phyloP scores from a whole-genome alignment of 2,888 invertebrate species.

The Spilarctia lutea region DNA sequence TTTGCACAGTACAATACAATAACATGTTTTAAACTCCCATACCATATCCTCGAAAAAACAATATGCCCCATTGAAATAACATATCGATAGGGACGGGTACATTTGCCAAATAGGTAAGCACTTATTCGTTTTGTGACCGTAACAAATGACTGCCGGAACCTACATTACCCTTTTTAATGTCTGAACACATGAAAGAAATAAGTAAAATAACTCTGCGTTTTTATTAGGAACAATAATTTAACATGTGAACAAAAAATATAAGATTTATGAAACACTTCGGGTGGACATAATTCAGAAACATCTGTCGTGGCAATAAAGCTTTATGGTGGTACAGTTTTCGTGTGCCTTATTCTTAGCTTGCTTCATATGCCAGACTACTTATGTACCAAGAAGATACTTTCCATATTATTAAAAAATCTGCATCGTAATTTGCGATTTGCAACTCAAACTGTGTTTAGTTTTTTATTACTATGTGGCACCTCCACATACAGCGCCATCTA shows the following conservation, averaged over 20 bases:
- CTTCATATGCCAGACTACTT: slow-evolving; percentile 43
- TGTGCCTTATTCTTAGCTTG: slow-evolving; percentile 44
- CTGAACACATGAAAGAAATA: slow-evolving; percentile 26
- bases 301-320: slow-evolving; percentile 72
- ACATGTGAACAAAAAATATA: slow-evolving; percentile 56
- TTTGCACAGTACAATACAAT: background rate
- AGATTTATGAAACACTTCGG: slow-evolving; percentile 66
- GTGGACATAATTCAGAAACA: slow-evolving; percentile 73
- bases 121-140: slow-evolving; percentile 19
- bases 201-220: slow-evolving; percentile 35
- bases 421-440: too few relatives aligned
- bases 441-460: too few relatives aligned
- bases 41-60: slow-evolving; percentile 11
- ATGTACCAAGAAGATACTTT: slow-evolving; percentile 9
- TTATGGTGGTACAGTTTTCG: slow-evolving; percentile 66
- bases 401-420: background rate
- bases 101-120: slow-evolving; percentile 21
- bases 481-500: too few relatives aligned
- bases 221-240: slow-evolving; percentile 55
- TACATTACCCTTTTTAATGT: slow-evolving; percentile 29
- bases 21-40: slow-evolving; percentile 2
- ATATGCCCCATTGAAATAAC: slow-evolving; percentile 6
- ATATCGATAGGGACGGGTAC: slow-evolving; percentile 9
- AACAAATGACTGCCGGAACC: slow-evolving; percentile 21
- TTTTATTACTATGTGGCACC: too few relatives aligned